Evolutionary conservation across 2,888 invertebrate genomes (phyloP).

Genomic region (Tachina grossa): DNA sequence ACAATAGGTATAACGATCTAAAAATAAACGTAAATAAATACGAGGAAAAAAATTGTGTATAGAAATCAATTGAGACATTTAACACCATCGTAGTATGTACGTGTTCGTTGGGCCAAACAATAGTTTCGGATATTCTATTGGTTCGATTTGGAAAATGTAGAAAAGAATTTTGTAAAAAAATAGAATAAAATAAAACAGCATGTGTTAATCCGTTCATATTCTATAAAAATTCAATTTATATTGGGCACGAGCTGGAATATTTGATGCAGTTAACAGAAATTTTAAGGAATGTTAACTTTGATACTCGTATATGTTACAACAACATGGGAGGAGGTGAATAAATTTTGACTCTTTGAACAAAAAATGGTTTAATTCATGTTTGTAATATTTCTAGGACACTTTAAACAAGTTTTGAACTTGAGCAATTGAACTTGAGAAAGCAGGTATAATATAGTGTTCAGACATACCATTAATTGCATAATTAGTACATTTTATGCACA

Average conservation of each 20-base stretch:
- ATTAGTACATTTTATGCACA: too few relatives aligned
- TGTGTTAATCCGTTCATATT: constrained; percentile 70
- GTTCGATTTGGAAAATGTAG: constrained; percentile 25
- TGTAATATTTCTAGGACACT: too few relatives aligned
- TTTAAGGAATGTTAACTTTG: background rate
- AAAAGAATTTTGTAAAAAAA: constrained; percentile 15
- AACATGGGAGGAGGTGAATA: too few relatives aligned
- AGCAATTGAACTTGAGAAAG: too few relatives aligned
- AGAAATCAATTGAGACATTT: constrained; percentile 70
- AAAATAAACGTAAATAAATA: constrained; percentile 50
- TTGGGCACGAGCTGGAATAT: constrained; percentile 51
- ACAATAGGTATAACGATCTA: constrained; percentile 53
- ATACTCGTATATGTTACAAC: background rate
- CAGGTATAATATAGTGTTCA: too few relatives aligned
- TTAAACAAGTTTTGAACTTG: too few relatives aligned
- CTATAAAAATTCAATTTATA: constrained; percentile 37
- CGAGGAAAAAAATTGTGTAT: constrained; percentile 22
- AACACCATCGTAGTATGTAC: constrained; percentile 46
- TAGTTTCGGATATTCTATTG: constrained; percentile 48
- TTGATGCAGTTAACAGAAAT: constrained; percentile 9
- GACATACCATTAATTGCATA: too few relatives aligned
- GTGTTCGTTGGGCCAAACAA: constrained; percentile 52
- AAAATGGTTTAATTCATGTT: too few relatives aligned
- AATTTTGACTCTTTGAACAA: too few relatives aligned
- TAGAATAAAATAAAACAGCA: constrained; percentile 53